Conservation (phyloP, 1,140 invertebrate genomes). For the Hyposmocoma kahamanoa region DNA sequence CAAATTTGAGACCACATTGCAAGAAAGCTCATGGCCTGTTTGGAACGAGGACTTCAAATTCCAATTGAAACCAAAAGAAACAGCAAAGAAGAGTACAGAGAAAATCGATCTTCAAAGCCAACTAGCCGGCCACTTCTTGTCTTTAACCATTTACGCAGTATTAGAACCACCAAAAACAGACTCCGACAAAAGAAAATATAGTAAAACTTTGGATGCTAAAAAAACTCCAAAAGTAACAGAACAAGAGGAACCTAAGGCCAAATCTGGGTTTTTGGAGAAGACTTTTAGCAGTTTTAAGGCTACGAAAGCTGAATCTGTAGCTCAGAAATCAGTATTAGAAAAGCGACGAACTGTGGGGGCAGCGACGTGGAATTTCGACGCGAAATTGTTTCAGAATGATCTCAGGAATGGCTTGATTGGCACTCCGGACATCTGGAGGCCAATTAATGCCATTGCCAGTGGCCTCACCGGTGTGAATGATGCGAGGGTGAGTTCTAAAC, state of each 20-base stretch:
- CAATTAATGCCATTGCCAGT: conserved; percentile 80
- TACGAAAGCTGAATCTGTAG: conserved; percentile 46
- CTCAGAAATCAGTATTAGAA: conserved; percentile 72
- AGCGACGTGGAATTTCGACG: conserved; percentile 82
- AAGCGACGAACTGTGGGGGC: conserved; percentile 79
- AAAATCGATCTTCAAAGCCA: conserved; percentile 63
- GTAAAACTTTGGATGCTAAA: conserved; percentile 61
- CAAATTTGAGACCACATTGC: conserved; percentile 82
- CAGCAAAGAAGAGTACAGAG: conserved; percentile 37
- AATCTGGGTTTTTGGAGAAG: conserved; percentile 50
- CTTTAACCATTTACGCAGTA: conserved; percentile 82
- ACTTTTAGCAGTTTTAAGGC: conserved; percentile 59
- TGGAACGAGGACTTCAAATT: conserved; percentile 86
- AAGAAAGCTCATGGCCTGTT: conserved; percentile 83
- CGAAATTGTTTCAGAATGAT: conserved; percentile 79
- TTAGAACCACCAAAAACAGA: conserved; percentile 74
- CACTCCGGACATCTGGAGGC: conserved; percentile 85
- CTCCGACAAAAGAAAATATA: conserved; percentile 44
- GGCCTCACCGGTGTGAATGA: conserved; percentile 74
- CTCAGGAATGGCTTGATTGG: conserved; percentile 76
- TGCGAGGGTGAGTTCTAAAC: conserved; percentile 72
- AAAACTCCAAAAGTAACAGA: conserved; percentile 61
- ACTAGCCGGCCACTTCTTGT: conserved; percentile 81
- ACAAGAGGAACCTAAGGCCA: conserved; percentile 47
- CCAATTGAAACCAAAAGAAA: conserved; percentile 72